Evolutionary conservation across 2,113 vertebrate genomes (phyloP).

Genomic region (Gymnorhina tibicen): DNA sequence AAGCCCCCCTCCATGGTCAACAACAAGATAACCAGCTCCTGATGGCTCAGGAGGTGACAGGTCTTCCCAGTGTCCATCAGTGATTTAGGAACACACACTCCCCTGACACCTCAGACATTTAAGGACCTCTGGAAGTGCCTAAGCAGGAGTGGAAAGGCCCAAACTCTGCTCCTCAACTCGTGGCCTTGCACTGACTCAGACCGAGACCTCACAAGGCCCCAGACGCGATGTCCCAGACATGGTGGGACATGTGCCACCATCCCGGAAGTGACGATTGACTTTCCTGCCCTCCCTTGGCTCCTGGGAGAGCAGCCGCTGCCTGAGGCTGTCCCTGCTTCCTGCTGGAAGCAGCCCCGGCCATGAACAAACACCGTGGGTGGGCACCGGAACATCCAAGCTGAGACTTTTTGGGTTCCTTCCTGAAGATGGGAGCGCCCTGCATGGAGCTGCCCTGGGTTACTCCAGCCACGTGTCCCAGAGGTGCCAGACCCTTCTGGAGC

Average conservation of each 20-base stretch:
- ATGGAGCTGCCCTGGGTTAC: background rate
- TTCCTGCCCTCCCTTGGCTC: background rate
- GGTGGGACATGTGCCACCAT: too few relatives aligned
- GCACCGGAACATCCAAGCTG: background rate
- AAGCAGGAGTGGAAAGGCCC: background rate
- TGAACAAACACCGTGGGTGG: background rate
- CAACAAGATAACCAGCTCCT: background rate
- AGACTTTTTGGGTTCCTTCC: background rate
- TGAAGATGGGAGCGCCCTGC: accelerated
- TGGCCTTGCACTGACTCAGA: background rate
- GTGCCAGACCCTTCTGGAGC: background rate
- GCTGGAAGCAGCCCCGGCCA: background rate
- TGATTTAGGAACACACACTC: background rate
- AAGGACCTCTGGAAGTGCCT: background rate
- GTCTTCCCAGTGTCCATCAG: background rate
- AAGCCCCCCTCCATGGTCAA: background rate
- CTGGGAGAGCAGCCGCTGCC: background rate
- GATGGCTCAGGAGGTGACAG: background rate
- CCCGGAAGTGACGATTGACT: too few relatives aligned
- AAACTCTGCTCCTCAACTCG: background rate
- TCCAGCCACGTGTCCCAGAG: background rate
- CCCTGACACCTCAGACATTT: background rate
- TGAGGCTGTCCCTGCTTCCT: background rate
- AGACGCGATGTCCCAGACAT: background rate
- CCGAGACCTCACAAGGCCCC: background rate